Evolutionary conservation across 2,113 vertebrate species (phyloP).

Genomic region (Eulacestoma nigropectus): DNA sequence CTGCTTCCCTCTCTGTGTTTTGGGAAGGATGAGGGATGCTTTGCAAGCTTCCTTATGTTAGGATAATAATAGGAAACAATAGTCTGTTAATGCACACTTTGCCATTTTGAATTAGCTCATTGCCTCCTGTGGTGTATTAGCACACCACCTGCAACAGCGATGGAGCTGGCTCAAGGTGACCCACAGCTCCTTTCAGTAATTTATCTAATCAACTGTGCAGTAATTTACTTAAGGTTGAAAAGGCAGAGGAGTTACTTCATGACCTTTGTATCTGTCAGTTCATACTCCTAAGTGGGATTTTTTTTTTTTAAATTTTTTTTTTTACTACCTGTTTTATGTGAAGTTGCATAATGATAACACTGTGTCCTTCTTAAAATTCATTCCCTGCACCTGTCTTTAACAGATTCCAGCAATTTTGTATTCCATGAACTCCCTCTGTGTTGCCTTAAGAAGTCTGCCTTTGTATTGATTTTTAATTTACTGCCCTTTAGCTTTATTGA

Average conservation of each 20-base stretch:
- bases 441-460: constrained; percentile 49
- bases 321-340: background rate
- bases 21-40: background rate
- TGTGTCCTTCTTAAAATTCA: constrained; percentile 23
- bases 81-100: background rate
- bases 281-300: background rate
- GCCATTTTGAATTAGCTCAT: background rate
- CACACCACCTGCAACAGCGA: accelerated
- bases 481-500: constrained; percentile 54
- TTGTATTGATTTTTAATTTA: constrained; percentile 61
- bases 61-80: background rate
- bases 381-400: background rate
- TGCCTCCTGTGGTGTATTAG: background rate
- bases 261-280: constrained; percentile 34
- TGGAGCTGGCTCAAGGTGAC: constrained; percentile 21
- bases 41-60: background rate
- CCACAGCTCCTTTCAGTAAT: background rate
- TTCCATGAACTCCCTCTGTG: background rate
- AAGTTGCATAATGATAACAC: background rate
- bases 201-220: constrained; percentile 13
- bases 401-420: background rate
- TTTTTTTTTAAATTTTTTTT: background rate
- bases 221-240: constrained; percentile 33
- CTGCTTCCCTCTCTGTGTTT: background rate
- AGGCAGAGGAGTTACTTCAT: constrained; percentile 20